Evolutionary conservation across 1,140 invertebrate species (phyloP).

Genomic region (Brachionus rubens): DNA sequence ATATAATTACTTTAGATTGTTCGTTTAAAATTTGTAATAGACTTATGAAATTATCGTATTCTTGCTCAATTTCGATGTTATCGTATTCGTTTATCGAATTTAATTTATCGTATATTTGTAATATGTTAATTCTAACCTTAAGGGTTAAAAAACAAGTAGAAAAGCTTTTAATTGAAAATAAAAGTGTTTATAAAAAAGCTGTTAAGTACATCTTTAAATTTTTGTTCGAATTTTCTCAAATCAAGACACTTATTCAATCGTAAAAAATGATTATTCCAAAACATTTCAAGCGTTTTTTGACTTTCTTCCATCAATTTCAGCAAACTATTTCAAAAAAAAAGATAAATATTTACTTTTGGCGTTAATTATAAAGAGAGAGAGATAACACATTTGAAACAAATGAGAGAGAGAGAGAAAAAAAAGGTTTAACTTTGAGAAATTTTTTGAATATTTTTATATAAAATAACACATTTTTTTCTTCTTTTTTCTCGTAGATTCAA

Average conservation of each 20-base stretch:
- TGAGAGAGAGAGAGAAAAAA: too few species aligned
- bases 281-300: slow-evolving; percentile 83
- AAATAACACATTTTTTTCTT: slow-evolving; percentile 7
- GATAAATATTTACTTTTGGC: slow-evolving; percentile 45
- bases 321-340: slow-evolving; percentile 64
- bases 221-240: slow-evolving; percentile 81
- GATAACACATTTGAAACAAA: background rate
- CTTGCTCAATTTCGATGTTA: slow-evolving; percentile 11
- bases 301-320: slow-evolving; percentile 91
- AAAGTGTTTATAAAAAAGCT: background rate
- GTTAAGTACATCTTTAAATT: slow-evolving; percentile 68
- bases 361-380: slow-evolving; percentile 44
- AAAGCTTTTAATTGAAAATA: background rate
- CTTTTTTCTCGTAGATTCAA: background rate
- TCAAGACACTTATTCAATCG: slow-evolving; percentile 81
- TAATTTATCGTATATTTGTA: slow-evolving; percentile 37
- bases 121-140: slow-evolving; percentile 31
- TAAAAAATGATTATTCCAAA: slow-evolving; percentile 83
- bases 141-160: background rate
- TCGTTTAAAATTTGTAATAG: slow-evolving; percentile 24
- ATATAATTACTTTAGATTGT: slow-evolving; percentile 42
- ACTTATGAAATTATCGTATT: slow-evolving; percentile 37
- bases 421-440: too few species aligned
- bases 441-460: slow-evolving; percentile 8
- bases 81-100: slow-evolving; percentile 26